Evolutionary conservation across 2,113 vertebrate genomes (phyloP).

Genomic region (Narcine bancroftii): DNA sequence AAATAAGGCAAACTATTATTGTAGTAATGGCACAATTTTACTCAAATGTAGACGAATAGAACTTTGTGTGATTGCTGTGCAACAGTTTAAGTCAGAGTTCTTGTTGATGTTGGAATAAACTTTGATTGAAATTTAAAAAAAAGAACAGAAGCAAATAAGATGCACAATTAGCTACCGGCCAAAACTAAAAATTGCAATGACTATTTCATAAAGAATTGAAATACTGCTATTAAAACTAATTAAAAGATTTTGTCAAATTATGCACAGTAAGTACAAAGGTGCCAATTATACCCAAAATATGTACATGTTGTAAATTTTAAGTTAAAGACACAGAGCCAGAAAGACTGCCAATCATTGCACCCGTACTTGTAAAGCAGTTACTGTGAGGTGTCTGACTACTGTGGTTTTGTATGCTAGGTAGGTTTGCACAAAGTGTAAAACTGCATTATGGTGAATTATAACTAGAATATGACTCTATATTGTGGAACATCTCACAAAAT

Average conservation of each 20-base stretch:
- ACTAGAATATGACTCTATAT: not conserved
- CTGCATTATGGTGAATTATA: constrained; percentile 29
- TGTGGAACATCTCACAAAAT: not conserved
- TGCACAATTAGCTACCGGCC: not conserved
- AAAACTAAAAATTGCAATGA: not conserved
- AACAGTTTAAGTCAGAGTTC: not conserved
- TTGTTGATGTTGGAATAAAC: not conserved
- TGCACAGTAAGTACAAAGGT: not conserved
- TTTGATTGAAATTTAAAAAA: not conserved
- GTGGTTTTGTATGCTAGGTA: constrained; percentile 29
- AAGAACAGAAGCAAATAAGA: not conserved
- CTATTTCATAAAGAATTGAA: constrained; percentile 9
- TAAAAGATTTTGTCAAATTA: constrained; percentile 1
- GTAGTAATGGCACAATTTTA: not conserved
- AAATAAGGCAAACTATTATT: not conserved
- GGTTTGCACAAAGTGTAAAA: constrained; percentile 26
- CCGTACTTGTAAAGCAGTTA: constrained; percentile 22
- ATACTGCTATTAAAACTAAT: not conserved
- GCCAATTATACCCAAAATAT: constrained; percentile 13
- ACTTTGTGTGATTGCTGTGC: not conserved
- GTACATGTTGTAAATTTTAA: not conserved
- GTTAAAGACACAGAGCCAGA: not conserved
- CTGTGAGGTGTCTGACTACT: constrained; percentile 31
- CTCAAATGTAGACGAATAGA: not conserved
- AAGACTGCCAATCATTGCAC: constrained; percentile 18